A percentile compares a stretch with the other conserved stretches of the same genome.
phyloP scores from a whole-genome alignment of 2,888 invertebrate species.

The Mesorhabditis belari region DNA sequence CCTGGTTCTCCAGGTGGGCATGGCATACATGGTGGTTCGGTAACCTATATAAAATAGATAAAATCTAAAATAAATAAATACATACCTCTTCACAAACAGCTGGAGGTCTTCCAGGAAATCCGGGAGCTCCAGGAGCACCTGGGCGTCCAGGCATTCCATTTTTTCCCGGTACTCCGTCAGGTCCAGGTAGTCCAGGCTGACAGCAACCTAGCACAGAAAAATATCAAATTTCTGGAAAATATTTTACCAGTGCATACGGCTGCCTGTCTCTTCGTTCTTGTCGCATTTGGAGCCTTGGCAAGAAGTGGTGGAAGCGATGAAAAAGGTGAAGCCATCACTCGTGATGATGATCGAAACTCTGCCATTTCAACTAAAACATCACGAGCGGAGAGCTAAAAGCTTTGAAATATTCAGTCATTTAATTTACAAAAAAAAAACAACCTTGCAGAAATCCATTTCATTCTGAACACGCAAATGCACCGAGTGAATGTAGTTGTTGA shows the following conservation, averaged over 20 bases:
- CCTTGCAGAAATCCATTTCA: slow-evolving; percentile 53
- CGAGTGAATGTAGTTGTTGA: slow-evolving; percentile 52
- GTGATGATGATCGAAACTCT: slow-evolving; percentile 38
- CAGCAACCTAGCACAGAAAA: slow-evolving; percentile 40
- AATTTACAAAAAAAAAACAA: too few relatives aligned
- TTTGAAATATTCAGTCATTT: too few relatives aligned
- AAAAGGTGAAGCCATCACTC: slow-evolving; percentile 8
- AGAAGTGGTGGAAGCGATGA: slow-evolving; percentile 22
- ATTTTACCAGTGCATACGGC: slow-evolving; percentile 11
- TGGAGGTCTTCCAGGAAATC: slow-evolving; percentile 52
- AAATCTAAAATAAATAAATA: too few relatives aligned
- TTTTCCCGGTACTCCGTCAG: slow-evolving; percentile 46
- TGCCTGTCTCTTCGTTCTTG: slow-evolving; percentile 30
- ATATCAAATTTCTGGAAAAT: neutral
- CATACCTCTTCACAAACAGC: slow-evolving; percentile 26
- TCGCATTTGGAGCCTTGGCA: slow-evolving; percentile 28
- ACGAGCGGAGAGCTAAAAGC: slow-evolving; percentile 47
- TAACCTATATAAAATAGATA: slow-evolving; percentile 49
- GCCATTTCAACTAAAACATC: slow-evolving; percentile 52
- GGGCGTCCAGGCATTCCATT: slow-evolving; percentile 50
- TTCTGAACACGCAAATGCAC: slow-evolving; percentile 48
- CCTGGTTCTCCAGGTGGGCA: slow-evolving; percentile 52
- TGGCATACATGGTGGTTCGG: slow-evolving; percentile 50
- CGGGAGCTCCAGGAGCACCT: slow-evolving; percentile 50
- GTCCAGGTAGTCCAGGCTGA: slow-evolving; percentile 46